Evolutionary conservation across 2,113 vertebrate genomes (phyloP).

Genomic region (Herpetotheres cachinnans): DNA sequence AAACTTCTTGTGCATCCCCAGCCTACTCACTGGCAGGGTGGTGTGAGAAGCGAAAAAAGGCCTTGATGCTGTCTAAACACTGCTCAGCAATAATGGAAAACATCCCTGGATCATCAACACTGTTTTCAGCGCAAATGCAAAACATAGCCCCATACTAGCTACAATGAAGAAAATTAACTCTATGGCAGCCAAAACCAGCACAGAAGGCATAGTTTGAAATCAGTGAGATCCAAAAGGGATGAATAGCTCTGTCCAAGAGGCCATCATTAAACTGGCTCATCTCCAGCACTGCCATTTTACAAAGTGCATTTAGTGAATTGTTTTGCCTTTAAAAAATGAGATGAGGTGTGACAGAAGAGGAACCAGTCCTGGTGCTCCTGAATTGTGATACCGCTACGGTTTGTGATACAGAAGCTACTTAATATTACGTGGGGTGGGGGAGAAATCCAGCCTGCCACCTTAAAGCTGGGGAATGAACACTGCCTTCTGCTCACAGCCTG

Average conservation of each 20-base stretch:
- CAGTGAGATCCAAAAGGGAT: background rate
- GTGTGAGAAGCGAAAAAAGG: background rate
- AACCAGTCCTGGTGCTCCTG: background rate
- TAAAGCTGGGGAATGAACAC: background rate
- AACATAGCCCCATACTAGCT: background rate
- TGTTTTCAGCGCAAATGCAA: background rate
- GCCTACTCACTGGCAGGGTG: fast-evolving
- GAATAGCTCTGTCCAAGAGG: background rate
- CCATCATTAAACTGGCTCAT: background rate
- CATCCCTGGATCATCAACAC: background rate
- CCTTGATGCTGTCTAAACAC: background rate
- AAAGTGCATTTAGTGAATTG: background rate
- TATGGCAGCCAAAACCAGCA: background rate
- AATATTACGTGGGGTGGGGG: background rate
- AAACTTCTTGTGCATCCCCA: background rate
- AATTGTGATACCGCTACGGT: background rate
- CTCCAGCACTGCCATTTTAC: background rate
- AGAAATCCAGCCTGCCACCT: background rate
- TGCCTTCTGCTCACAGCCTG: background rate
- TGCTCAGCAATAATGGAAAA: background rate
- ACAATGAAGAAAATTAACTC: background rate
- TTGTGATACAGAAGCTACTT: background rate
- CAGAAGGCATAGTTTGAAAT: background rate
- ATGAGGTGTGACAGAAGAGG: background rate
- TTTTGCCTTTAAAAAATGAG: background rate